Percentiles rank a stretch among this genome's conserved stretches.
phyloP scores from a whole-genome alignment of 2,113 vertebrate genomes.

The Phycodurus eques region DNA sequence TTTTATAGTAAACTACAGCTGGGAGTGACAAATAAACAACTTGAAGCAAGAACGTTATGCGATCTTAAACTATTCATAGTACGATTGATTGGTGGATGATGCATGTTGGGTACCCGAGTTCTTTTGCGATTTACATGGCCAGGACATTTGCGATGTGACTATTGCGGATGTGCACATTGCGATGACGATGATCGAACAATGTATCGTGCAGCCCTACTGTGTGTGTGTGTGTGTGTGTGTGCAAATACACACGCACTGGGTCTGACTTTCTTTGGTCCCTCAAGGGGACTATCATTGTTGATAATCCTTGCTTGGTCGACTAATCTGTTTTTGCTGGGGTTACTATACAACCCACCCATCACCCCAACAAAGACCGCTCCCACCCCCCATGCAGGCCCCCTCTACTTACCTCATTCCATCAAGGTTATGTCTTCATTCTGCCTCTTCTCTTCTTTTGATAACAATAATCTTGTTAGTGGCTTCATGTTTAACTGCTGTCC shows the following conservation, averaged over 20 bases:
- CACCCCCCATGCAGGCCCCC: constrained; percentile 15
- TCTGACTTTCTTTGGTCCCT: constrained; percentile 26
- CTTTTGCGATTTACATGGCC: no score
- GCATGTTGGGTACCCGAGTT: no score
- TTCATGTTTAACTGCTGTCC: constrained; percentile 38
- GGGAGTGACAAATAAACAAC: no score
- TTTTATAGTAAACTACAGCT: no score
- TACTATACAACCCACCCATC: constrained; percentile 16
- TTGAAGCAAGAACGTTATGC: no score
- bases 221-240: no score
- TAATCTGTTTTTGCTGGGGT: constrained; percentile 59
- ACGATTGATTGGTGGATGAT: no score
- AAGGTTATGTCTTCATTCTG: constrained; percentile 37
- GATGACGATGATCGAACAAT: no score
- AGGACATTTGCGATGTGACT: no score
- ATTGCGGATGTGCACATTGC: no score
- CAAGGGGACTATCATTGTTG: constrained; percentile 62
- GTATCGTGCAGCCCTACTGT: no score
- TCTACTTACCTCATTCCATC: constrained; percentile 32
- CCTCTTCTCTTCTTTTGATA: constrained; percentile 33
- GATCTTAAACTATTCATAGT: no score
- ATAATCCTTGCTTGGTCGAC: constrained; percentile 63
- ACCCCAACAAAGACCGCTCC: neutral
- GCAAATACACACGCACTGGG: constrained; percentile 41
- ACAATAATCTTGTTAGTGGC: constrained; percentile 51